Evolutionary conservation across 2,113 vertebrate genomes (phyloP), one percentile per base, ranked within the genome.

Genomic region (Ciconia boyciana): DNA sequence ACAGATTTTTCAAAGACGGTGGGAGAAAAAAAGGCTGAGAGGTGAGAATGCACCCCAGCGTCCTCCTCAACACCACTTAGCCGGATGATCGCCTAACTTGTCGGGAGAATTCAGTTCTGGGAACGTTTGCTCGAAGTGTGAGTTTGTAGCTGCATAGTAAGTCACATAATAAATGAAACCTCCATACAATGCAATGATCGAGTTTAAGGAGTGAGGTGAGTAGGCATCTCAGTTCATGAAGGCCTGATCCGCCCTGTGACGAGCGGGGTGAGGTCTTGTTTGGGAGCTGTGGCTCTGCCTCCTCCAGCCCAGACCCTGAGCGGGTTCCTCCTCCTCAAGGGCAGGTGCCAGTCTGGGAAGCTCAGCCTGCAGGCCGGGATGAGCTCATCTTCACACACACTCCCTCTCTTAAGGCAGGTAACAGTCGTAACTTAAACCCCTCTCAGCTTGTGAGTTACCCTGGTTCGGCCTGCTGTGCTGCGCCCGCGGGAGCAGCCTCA

Each of bases 221-320:
- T 1, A 1, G 28, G 21, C 10, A 9, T 1, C 41, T 16, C n/a
- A 26, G 60, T 5, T 57, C 11, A 1, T 0, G 4, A 26, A 55
- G 49, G 26, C 36, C 55, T 51, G 66, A 29, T 7, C 14, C 2
- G 2, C 5, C 4, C n/a, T 2, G 4, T 7, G 36, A 43, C 1
- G 1, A 28, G 39, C 3, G 1, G n/a, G 6, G 17, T 11, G 3
- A 1, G 36, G 14, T 2, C 10, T 9, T 22, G 18, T 9, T 28
- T 8, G 43, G 51, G 49, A 70, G 28, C 44, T 43, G 54, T 9
- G 49, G 41, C 80, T 60, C 55, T 65, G 51, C 51, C 39, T 65
- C 49, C 28, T 64, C 19, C 83, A 36, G 29, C 39, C 54, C 66
- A 7, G 22, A 19, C 16, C 36, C 28, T 1, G 1, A 18, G 36